phyloP scores from a whole-genome alignment of 2,113 vertebrate species.

The Phyllopteryx taeniolatus region DNA sequence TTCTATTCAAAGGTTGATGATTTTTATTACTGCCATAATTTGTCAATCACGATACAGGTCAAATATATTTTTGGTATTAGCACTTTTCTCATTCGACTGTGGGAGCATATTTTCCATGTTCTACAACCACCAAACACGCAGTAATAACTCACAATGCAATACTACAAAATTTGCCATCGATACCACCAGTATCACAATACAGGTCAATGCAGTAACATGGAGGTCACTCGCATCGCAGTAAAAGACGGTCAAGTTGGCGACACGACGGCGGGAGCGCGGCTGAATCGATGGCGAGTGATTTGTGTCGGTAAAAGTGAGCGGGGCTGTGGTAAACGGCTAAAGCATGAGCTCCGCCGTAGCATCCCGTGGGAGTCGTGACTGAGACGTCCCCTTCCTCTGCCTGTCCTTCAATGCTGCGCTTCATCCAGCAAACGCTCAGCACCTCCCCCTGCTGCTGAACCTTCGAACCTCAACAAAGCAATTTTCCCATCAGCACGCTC shows the following conservation, averaged over 20 bases:
- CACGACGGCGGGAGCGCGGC: constrained; percentile 28
- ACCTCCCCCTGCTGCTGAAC: constrained; percentile 25
- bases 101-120: background rate
- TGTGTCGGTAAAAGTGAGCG: constrained; percentile 35
- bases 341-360: constrained; percentile 43
- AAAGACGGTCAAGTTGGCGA: constrained; percentile 17
- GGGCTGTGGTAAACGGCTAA: constrained; percentile 5
- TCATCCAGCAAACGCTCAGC: constrained; percentile 33
- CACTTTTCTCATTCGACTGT: background rate
- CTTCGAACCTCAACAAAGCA: constrained; percentile 56
- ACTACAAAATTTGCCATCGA: background rate
- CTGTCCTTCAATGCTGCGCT: constrained; percentile 42
- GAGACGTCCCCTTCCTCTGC: constrained; percentile 34
- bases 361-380: constrained; percentile 30
- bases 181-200: background rate
- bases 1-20: too few relatives aligned
- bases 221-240: background rate
- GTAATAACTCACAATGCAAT: background rate
- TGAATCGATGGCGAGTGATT: constrained; percentile 41
- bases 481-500: constrained; percentile 36
- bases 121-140: background rate
- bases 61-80: background rate
- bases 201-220: constrained; percentile 11
- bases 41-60: background rate
- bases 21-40: too few relatives aligned